These are phyloP conservation scores for Arrhopalites spinosus DNA, from an alignment of 2,888 invertebrate genomes.

Conservation along the genomic window DNA sequence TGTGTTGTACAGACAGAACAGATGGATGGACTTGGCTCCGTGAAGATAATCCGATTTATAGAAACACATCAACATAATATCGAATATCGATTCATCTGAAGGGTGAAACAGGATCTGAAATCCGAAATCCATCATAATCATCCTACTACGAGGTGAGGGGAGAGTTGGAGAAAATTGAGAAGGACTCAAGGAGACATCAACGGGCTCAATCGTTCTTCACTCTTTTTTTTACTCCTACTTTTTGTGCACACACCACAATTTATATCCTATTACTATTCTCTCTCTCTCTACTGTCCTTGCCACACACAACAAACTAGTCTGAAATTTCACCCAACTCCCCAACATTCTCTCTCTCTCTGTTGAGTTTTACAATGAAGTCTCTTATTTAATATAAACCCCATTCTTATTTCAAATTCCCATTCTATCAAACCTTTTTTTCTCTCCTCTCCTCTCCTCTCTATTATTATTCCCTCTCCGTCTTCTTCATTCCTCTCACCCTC, in stretches of 20 bases:
- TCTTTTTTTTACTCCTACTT: too few relatives aligned
- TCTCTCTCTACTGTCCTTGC: too few relatives aligned
- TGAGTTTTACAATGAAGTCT: too few relatives aligned
- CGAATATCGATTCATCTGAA: slow-evolving; percentile 38
- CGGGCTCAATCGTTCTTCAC: not conserved
- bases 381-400: too few relatives aligned
- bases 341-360: too few relatives aligned
- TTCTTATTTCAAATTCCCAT: too few relatives aligned
- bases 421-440: too few relatives aligned
- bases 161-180: too few relatives aligned
- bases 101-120: slow-evolving; percentile 32
- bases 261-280: slow-evolving; percentile 17
- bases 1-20: slow-evolving; percentile 1
- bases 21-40: slow-evolving; percentile 18
- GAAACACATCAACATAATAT: slow-evolving; percentile 44
- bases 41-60: slow-evolving; percentile 40
- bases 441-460: not conserved
- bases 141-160: too few relatives aligned
- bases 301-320: too few relatives aligned
- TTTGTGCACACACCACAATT: slow-evolving; percentile 13
- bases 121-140: slow-evolving; percentile 27
- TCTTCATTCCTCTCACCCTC: not conserved
- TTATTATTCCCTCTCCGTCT: too few relatives aligned
- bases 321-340: too few relatives aligned
- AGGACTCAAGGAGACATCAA: slow-evolving; percentile 4